These are phyloP conservation scores for Plagodis dolabraria DNA, from an alignment of 2,888 invertebrate species.

Conservation along the genomic window DNA sequence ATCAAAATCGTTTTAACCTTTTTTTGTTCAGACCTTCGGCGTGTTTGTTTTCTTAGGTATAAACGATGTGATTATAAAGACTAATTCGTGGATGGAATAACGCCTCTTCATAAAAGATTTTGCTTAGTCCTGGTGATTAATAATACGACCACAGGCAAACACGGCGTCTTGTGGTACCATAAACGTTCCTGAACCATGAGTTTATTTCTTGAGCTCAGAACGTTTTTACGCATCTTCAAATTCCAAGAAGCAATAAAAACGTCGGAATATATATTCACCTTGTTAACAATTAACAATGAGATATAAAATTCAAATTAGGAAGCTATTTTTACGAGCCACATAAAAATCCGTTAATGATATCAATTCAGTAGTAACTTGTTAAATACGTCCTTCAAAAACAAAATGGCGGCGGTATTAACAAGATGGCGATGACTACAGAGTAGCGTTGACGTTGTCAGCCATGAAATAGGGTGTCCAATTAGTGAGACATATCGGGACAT, in stretches of 20 bases:
- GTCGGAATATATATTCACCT: constrained; percentile 14
- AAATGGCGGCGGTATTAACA: constrained; percentile 17
- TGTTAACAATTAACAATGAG: constrained; percentile 29
- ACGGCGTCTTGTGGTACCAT: too few relatives aligned
- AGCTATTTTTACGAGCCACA: constrained; percentile 23
- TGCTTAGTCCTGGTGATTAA: constrained; percentile 17
- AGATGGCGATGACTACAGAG: constrained; percentile 30
- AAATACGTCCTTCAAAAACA: constrained; percentile 16
- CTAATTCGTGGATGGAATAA: constrained; percentile 54
- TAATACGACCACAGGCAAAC: constrained; percentile 5
- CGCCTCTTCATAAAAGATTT: constrained; percentile 35
- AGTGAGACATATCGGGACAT: constrained; percentile 51
- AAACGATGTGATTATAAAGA: constrained; percentile 74
- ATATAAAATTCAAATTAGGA: constrained; percentile 29
- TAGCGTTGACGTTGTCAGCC: constrained; percentile 36
- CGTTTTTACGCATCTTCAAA: constrained; percentile 5
- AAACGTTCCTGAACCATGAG: background rate
- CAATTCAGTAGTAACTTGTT: constrained; percentile 22
- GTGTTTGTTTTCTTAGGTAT: constrained; percentile 81
- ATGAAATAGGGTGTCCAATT: constrained; percentile 54
- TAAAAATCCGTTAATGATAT: constrained; percentile 25
- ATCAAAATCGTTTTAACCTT: constrained; percentile 64
- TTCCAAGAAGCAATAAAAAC: constrained; percentile 21
- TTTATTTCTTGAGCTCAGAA: background rate
- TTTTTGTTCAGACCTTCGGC: constrained; percentile 52